Evolutionary conservation across 1,140 invertebrate genomes (phyloP).

Genomic region (Pseudomyrmex flavicornis): DNA sequence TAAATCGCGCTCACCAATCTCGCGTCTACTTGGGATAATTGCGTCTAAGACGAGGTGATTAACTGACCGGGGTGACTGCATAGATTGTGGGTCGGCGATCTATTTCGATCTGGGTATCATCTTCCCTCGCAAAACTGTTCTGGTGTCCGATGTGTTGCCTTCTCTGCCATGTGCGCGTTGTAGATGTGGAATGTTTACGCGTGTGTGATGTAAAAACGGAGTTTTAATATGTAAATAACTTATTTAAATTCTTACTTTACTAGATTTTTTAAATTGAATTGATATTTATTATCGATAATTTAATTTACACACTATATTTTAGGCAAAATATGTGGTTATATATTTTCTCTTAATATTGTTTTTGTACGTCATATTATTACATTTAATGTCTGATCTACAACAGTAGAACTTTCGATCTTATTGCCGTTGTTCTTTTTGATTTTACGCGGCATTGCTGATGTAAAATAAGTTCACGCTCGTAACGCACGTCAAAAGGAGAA

Average conservation of each 20-base stretch:
- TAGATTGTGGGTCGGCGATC: conserved; percentile 77
- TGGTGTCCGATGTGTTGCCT: conserved; percentile 3
- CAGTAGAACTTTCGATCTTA: not conserved
- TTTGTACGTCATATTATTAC: too few relatives aligned
- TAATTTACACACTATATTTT: too few relatives aligned
- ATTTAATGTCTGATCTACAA: too few relatives aligned
- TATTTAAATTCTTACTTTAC: too few relatives aligned
- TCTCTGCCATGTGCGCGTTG: not conserved
- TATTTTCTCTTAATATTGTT: too few relatives aligned
- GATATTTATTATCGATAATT: too few relatives aligned
- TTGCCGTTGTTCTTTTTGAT: conserved; percentile 78
- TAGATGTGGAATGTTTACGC: not conserved
- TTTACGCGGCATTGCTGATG: conserved; percentile 73
- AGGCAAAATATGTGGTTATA: too few relatives aligned
- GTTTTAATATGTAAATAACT: too few relatives aligned
- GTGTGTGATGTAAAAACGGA: too few relatives aligned
- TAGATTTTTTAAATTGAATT: too few relatives aligned
- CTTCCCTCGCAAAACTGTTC: conserved; percentile 60
- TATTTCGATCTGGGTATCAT: conserved; percentile 78
- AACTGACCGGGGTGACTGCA: conserved; percentile 72
- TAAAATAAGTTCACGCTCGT: conserved; percentile 76
- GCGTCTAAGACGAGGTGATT: conserved; percentile 81
- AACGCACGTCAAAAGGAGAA: conserved; percentile 26
- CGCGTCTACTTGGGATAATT: conserved; percentile 82
- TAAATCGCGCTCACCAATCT: conserved; percentile 76